These are phyloP conservation scores for Campoplex nolae DNA, from an alignment of 2,888 invertebrate species.

Conservation along the genomic window DNA sequence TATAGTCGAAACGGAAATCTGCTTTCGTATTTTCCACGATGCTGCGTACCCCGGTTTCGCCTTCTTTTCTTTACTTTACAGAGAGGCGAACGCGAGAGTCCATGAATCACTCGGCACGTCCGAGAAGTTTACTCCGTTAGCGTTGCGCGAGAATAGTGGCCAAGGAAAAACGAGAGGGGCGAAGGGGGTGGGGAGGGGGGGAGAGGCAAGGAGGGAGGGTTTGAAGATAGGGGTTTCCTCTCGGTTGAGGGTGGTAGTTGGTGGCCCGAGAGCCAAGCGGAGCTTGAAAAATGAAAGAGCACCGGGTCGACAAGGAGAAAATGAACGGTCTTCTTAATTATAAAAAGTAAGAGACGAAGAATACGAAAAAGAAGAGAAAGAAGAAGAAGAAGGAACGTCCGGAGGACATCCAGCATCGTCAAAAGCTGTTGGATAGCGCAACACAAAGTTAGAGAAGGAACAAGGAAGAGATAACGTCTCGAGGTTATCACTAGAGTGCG, in stretches of 20 bases:
- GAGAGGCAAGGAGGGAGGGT: constrained; percentile 21
- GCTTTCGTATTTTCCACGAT: constrained; percentile 67
- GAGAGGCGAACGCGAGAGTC: constrained; percentile 58
- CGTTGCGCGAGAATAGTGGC: constrained; percentile 14
- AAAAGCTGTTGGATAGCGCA: constrained; percentile 45
- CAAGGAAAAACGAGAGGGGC: constrained; percentile 19
- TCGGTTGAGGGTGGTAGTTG: constrained; percentile 2
- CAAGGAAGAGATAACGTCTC: constrained; percentile 38
- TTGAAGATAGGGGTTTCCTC: constrained; percentile 10
- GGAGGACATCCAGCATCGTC: constrained; percentile 61
- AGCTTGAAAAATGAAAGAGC: constrained; percentile 70
- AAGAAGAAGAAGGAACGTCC: constrained; percentile 37
- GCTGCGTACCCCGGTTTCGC: constrained; percentile 50
- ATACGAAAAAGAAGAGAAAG: background rate
- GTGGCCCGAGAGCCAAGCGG: constrained; percentile 54
- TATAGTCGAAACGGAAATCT: constrained; percentile 63
- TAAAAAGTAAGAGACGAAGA: constrained; percentile 60
- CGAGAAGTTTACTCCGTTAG: constrained; percentile 67
- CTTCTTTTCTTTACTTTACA: constrained; percentile 56
- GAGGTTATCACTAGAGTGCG: constrained; percentile 25
- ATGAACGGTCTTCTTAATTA: constrained; percentile 71
- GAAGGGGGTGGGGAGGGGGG: background rate
- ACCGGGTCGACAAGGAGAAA: constrained; percentile 67
- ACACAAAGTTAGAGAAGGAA: constrained; percentile 18
- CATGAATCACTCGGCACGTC: constrained; percentile 69